Base-by-base conservation (phyloP, 30 jellyfish, hydroid and myxozoan genomes). In the Hydractinia echinata region DNA sequence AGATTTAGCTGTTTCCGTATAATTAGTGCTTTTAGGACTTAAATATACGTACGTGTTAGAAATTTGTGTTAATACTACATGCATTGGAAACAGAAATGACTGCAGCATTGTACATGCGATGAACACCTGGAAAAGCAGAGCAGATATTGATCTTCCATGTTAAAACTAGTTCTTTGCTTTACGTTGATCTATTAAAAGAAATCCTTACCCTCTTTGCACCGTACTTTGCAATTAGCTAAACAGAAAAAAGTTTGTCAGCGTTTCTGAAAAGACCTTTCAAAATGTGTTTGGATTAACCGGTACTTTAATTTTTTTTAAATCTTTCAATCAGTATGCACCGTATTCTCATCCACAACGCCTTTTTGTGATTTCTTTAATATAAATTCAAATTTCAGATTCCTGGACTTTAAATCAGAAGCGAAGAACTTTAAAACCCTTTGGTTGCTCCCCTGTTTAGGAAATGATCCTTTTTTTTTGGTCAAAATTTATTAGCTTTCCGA, bases 131-230 rank as follows among this genome's bases (percentile, higher is more conserved):
- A 7, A 64, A 64, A 64, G 4, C 10, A 64, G n/a, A 30, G 44
- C 44, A 30, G 44, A 30, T 30, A 2, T 30, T 30, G 44, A 30
- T 16, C 15, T 16, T 11, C 3, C 19, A 58, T 58, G 15, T 58
- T 16, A 58, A 58, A 11, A 58, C 1, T 11, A 58, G 3, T 3
- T 13, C 69, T 58, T 16, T 58, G 18, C 69, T 0, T 58, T 58
- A 58, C 69, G 19, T 13, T 58, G 19, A 58, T 16, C 19, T 58
- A 11, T 58, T 58, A 0, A 56, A 56, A n/a, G n/a, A n/a, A 9
- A 58, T 58, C 69, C 69, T 16, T 64, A 64, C 74, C 74, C 39
- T 64, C 39, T 64, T 64, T 7, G 74, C 51, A 64, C 74, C 74
- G 39, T n/a, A 64, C 39, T 64, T 64, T 64, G 51, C 39, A 64